These are phyloP conservation scores for Chrysoperla carnea DNA, from an alignment of 1,140 invertebrate genomes.

Conservation along the genomic window DNA sequence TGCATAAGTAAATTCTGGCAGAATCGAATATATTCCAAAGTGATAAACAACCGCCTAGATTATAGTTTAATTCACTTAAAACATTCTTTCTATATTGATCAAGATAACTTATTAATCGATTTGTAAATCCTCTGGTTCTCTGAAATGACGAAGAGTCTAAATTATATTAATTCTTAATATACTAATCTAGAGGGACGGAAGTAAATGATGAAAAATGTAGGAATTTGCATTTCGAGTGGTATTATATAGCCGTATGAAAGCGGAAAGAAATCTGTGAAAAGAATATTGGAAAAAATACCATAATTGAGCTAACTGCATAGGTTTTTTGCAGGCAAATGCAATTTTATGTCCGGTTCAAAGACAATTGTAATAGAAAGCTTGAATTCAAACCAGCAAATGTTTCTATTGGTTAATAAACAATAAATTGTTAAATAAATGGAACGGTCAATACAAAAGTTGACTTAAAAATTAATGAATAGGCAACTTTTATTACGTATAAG, in stretches of 20 bases:
- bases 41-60: constrained; percentile 48
- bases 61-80: constrained; percentile 34
- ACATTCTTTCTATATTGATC: constrained; percentile 48
- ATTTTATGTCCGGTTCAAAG: too few species aligned
- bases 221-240: not conserved
- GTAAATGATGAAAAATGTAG: not conserved
- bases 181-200: not conserved
- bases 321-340: too few species aligned
- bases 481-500: too few species aligned
- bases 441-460: too few species aligned
- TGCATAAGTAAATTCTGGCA: constrained; percentile 41
- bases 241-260: too few species aligned
- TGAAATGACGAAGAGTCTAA: too few species aligned
- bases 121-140: constrained; percentile 38
- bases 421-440: too few species aligned
- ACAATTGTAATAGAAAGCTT: too few species aligned
- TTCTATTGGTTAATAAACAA: too few species aligned
- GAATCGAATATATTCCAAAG: constrained; percentile 51
- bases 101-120: constrained; percentile 39
- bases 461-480: too few species aligned
- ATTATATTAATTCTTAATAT: constrained; percentile 4
- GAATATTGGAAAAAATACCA: not conserved
- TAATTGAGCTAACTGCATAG: not conserved
- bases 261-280: not conserved
- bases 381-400: too few species aligned